Percentiles rank a stretch among this genome's conserved stretches.
phyloP scores from a whole-genome alignment of 23 tunicate genomes.

The Halocynthia roretzi region DNA sequence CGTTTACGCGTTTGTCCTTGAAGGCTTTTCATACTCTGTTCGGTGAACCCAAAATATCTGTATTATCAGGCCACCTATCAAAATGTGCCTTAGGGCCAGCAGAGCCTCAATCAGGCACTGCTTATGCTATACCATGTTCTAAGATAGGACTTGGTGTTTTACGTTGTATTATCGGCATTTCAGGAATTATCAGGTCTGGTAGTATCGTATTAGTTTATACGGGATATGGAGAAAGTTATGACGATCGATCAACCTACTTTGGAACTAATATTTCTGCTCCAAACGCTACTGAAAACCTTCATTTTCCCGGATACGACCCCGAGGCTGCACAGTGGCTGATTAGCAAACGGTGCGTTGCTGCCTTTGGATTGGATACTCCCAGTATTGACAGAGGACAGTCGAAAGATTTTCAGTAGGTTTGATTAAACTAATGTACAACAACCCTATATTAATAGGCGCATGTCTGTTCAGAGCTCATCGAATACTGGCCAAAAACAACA shows the following conservation, averaged over 20 bases:
- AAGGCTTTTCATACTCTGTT: too few species aligned
- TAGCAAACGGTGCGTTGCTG: constrained; percentile 7
- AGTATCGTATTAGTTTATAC: constrained; percentile 16
- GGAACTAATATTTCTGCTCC: constrained; percentile 6
- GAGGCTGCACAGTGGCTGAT: constrained; percentile 18
- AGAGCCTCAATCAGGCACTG: too few species aligned
- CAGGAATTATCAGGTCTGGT: constrained; percentile 13
- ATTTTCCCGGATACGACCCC: background rate
- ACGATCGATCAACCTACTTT: background rate
- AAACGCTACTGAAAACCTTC: background rate
- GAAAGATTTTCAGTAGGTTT: constrained; percentile 3
- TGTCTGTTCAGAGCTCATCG: background rate
- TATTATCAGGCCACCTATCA: too few species aligned
- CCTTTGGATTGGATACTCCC: background rate
- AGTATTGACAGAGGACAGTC: constrained; percentile 9
- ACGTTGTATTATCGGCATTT: too few species aligned
- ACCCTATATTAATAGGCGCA: background rate
- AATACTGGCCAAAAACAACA: background rate
- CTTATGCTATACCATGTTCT: too few species aligned
- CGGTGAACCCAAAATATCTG: too few species aligned
- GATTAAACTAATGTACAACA: background rate
- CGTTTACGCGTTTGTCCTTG: too few species aligned
- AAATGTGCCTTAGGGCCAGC: too few species aligned
- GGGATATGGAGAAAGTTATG: constrained; percentile 3
- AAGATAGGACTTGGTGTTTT: too few species aligned